Base-by-base conservation (phyloP, 2,797 vertebrate species). In the Crypturellus tataupa region DNA sequence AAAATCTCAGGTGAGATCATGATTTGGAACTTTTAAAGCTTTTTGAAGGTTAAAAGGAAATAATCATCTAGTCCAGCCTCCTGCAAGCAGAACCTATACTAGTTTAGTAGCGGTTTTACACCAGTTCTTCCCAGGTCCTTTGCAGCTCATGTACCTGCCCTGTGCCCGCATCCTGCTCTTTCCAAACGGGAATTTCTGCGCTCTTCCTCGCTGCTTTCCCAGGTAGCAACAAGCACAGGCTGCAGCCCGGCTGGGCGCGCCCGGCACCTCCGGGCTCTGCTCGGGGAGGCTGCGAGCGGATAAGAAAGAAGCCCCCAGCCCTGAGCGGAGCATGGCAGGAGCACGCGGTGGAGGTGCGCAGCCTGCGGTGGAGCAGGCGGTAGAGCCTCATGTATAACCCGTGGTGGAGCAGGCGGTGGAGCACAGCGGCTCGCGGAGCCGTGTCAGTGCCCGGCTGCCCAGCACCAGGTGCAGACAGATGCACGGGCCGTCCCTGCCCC, bases 241-340 rank as follows among this genome's bases (percentile, higher is more conserved):
- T 16, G 17, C 33, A 56, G 31, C 23, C 49, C 23, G 12, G 37
- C 20, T 25, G 39, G 19, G 31, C 44, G 44, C 44, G 44, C 44
- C 44, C 44, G 44, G 44, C 44, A 8, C 44, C 44, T 9, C 6
- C 17, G 44, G 44, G 44, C 44, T 19, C 27, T 29, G 40, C 51
- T 14, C 40, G 12, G 40, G 14, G 40, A 40, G 12, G 12, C 40
- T 40, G 12, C 9, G 0, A 1, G 44, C 33, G 27, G 27, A 18
- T 25, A 9, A 7, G 69, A 73, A 69, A n/a, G n/a, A n/a, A n/a
- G 31, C 71, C 15, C 58, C 14, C 0, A 8, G 31, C 11, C 24
- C 70, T 6, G n/a, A 9, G 49, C 1, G 20, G 17, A 3, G 0
- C 6, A 31, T 4, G 29, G 4, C 35, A 4, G 0, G 2, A 27